Evolutionary conservation across 2,113 vertebrate genomes (phyloP).

Genomic region (Nycticryphes semicollaris): DNA sequence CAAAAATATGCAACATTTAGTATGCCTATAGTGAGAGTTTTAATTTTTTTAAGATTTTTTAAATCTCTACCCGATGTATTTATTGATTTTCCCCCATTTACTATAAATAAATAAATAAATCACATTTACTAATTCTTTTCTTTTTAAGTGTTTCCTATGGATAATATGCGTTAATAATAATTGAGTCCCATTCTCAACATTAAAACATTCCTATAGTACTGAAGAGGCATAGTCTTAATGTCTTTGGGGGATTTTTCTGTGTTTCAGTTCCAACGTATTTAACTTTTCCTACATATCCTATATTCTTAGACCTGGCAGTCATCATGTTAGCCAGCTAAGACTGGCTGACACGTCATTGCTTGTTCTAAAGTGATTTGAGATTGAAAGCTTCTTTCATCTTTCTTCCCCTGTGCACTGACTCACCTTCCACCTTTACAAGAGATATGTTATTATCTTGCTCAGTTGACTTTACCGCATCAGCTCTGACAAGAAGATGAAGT

Average conservation of each 20-base stretch:
- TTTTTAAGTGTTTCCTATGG: background rate
- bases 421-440: constrained; percentile 66
- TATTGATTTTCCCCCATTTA: background rate
- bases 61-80: background rate
- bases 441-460: constrained; percentile 66
- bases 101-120: background rate
- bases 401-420: constrained; percentile 17
- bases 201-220: background rate
- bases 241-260: background rate
- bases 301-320: background rate
- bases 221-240: background rate
- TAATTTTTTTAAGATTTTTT: background rate
- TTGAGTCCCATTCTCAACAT: background rate
- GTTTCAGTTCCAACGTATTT: background rate
- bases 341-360: background rate
- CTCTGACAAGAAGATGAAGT: constrained; percentile 73
- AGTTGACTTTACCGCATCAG: constrained; percentile 59
- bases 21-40: background rate
- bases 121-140: background rate
- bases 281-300: background rate
- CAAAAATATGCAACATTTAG: background rate
- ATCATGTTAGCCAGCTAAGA: background rate
- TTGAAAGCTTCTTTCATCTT: constrained; percentile 50
- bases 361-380: constrained; percentile 6
- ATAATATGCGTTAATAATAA: background rate